A percentile compares a stretch with the other conserved stretches of the same genome.
These are phyloP conservation scores for Dorcus parallelipipedus DNA, from an alignment of 2,888 invertebrate genomes.

Conservation along the genomic window DNA sequence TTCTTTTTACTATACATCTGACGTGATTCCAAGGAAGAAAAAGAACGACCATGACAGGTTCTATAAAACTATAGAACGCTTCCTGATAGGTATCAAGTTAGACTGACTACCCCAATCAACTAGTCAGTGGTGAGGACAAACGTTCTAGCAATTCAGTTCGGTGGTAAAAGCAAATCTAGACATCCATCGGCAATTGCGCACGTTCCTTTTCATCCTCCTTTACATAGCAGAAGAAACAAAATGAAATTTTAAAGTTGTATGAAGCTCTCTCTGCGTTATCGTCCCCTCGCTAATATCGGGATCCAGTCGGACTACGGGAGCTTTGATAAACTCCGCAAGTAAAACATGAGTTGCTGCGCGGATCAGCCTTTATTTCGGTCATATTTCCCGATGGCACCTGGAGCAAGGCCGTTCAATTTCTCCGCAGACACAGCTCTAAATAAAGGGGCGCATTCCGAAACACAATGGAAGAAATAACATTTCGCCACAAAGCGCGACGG, in stretches of 20 bases:
- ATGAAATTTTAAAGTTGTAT: conserved; percentile 36
- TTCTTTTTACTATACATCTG: too few species aligned
- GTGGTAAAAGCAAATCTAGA: conserved; percentile 3
- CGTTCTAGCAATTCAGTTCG: neutral
- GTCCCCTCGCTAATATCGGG: conserved; percentile 27
- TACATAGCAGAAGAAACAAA: conserved; percentile 27
- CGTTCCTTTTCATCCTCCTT: conserved; percentile 23
- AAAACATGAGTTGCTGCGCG: conserved; percentile 25
- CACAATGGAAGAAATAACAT: conserved; percentile 21
- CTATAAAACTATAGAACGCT: too few species aligned
- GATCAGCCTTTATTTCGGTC: conserved; percentile 22
- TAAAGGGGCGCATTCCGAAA: conserved; percentile 18
- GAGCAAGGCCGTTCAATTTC: conserved; percentile 25
- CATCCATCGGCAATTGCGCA: conserved; percentile 19
- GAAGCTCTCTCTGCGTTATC: conserved; percentile 31
- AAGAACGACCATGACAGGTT: too few species aligned
- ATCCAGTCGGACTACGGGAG: conserved; percentile 23
- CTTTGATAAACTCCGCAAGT: conserved; percentile 26
- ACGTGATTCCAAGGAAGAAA: too few species aligned
- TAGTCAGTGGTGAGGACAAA: conserved; percentile 23
- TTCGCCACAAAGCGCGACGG: conserved; percentile 18
- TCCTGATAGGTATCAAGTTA: neutral
- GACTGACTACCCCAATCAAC: conserved; percentile 23
- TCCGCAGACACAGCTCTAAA: conserved; percentile 23
- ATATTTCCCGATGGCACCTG: conserved; percentile 25